Conservation (phyloP, 2,113 vertebrate genomes). For the Sclerurus mexicanus region DNA sequence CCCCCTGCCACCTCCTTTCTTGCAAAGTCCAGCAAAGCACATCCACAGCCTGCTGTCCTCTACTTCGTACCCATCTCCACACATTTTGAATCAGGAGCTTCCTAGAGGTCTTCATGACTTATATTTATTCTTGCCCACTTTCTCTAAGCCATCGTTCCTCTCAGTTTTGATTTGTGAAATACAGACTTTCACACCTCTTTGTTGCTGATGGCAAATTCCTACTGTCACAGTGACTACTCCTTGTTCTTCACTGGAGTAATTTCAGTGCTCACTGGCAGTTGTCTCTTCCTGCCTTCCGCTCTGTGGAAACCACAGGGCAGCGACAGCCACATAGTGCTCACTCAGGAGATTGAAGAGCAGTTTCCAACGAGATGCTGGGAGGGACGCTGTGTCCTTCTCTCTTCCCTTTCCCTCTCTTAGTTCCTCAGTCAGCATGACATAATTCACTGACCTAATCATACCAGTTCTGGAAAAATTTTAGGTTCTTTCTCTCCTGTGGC, state of each 20-base stretch:
- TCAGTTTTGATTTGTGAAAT: background rate
- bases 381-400: too few species aligned
- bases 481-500: background rate
- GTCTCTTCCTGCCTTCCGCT: background rate
- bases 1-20: background rate
- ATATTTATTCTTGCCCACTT: background rate
- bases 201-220: background rate
- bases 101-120: background rate
- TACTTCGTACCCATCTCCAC: background rate
- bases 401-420: background rate
- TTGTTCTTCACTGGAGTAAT: background rate
- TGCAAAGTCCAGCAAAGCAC: background rate
- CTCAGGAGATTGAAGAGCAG: background rate
- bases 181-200: background rate
- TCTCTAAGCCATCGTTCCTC: background rate
- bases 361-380: background rate
- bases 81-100: background rate
- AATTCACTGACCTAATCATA: background rate
- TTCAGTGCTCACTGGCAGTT: background rate
- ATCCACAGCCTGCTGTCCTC: background rate
- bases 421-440: background rate
- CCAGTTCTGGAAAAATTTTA: background rate
- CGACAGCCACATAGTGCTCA: background rate
- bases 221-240: background rate
- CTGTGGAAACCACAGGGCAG: background rate